Evolutionary conservation across 2,797 vertebrate genomes (phyloP).

Genomic region (Martes flavigula): DNA sequence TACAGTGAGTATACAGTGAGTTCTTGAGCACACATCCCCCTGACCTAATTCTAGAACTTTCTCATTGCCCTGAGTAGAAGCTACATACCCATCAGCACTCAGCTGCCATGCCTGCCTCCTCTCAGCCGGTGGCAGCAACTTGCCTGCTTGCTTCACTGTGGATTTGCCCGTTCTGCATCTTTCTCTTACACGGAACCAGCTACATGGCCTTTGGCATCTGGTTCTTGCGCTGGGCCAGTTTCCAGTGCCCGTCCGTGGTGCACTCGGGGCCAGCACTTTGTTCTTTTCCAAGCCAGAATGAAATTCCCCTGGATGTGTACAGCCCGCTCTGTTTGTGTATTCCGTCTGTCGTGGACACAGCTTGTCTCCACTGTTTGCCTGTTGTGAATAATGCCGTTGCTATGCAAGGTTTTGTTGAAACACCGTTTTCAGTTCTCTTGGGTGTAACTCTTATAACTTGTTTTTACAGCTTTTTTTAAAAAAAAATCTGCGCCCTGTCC

Average conservation of each 20-base stretch:
- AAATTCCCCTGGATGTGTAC: accelerated
- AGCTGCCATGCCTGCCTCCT: not conserved
- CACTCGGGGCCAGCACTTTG: too few relatives aligned
- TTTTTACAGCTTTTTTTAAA: not conserved
- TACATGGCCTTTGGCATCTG: not conserved
- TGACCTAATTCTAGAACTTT: not conserved
- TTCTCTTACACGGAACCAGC: not conserved
- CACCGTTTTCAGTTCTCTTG: not conserved
- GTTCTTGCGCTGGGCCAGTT: not conserved
- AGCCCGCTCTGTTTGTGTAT: not conserved
- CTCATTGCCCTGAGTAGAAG: not conserved
- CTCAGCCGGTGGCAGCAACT: not conserved
- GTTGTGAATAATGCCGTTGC: not conserved
- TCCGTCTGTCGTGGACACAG: not conserved
- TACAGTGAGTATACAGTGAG: not conserved
- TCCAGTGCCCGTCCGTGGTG: not conserved
- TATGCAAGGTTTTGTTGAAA: not conserved
- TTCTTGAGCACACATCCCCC: not conserved
- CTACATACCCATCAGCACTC: not conserved
- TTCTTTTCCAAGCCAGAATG: not conserved
- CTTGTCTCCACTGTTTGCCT: not conserved
- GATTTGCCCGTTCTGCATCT: not conserved
- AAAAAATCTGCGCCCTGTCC: not conserved
- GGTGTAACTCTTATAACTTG: not conserved
- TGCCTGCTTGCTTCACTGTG: not conserved